A percentile compares a stretch with the other conserved stretches of the same genome.
phyloP scores from a whole-genome alignment of 2,888 invertebrate genomes.

The Tetranychus piercei region DNA sequence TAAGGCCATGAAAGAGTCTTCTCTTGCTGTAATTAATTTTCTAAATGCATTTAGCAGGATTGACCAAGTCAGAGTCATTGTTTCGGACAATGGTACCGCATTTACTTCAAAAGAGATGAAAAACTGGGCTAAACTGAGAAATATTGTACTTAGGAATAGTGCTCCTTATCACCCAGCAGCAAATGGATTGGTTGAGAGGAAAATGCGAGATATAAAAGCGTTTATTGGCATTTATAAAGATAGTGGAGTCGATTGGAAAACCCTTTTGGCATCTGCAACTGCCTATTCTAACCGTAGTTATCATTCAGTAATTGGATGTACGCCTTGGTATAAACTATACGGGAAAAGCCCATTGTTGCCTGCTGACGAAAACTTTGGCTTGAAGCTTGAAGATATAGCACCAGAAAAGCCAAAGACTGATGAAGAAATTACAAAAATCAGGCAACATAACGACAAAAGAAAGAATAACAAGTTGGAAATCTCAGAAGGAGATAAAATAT shows the following conservation, averaged over 20 bases:
- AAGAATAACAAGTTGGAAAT: background rate
- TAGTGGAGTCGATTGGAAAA: background rate
- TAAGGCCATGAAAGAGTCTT: conserved; percentile 10
- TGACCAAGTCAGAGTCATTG: background rate
- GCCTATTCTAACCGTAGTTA: background rate
- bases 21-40: background rate
- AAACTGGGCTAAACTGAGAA: background rate
- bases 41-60: background rate
- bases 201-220: background rate
- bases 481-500: background rate
- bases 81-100: too few relatives aligned
- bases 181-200: background rate
- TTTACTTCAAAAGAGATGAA: conserved; percentile 1
- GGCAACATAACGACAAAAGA: too few relatives aligned
- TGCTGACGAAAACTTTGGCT: background rate
- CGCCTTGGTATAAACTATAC: background rate
- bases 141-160: background rate
- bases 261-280: background rate
- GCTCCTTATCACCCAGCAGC: background rate
- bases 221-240: background rate
- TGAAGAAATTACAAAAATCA: too few relatives aligned
- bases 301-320: background rate
- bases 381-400: too few relatives aligned
- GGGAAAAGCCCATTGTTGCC: background rate
- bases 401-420: too few relatives aligned